Evolutionary conservation across 2,113 vertebrate genomes (phyloP).

Genomic region (Megatriorchis doriae): DNA sequence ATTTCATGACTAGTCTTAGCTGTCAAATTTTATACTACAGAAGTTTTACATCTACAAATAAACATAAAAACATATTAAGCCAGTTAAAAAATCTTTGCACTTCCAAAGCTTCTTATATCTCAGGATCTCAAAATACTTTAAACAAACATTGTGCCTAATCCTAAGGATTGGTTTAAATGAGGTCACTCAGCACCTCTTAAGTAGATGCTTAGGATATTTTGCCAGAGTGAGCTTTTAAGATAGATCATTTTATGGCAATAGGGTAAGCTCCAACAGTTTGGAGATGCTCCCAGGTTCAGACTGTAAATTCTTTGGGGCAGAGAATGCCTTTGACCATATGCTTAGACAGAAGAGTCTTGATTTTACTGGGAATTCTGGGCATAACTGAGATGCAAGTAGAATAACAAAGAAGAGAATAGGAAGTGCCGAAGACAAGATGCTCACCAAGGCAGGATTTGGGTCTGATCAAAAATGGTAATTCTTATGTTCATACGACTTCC

Average conservation of each 20-base stretch:
- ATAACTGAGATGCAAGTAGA: background rate
- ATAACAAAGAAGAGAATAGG: background rate
- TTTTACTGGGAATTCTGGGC: background rate
- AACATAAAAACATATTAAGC: conserved; percentile 50
- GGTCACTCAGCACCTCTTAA: conserved; percentile 47
- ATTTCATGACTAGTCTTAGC: conserved; percentile 35
- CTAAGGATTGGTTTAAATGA: conserved; percentile 41
- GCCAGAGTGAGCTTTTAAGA: background rate
- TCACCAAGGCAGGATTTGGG: background rate
- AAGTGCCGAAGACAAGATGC: background rate
- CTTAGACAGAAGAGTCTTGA: background rate
- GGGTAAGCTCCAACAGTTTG: background rate
- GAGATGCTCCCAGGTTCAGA: background rate
- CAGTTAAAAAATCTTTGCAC: conserved; percentile 35
- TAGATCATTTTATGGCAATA: background rate
- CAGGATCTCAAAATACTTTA: conserved; percentile 43
- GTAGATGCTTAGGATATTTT: conserved; percentile 24
- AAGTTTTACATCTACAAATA: conserved; percentile 51
- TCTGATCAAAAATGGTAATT: background rate
- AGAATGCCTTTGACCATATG: background rate
- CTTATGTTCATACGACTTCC: background rate
- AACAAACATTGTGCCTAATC: conserved; percentile 50
- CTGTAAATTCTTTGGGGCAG: background rate
- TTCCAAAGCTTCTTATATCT: conserved; percentile 43
- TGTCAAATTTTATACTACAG: conserved; percentile 17